Evolutionary conservation across 1,140 invertebrate species (phyloP).

Genomic region (Temnothorax curvispinosus): DNA sequence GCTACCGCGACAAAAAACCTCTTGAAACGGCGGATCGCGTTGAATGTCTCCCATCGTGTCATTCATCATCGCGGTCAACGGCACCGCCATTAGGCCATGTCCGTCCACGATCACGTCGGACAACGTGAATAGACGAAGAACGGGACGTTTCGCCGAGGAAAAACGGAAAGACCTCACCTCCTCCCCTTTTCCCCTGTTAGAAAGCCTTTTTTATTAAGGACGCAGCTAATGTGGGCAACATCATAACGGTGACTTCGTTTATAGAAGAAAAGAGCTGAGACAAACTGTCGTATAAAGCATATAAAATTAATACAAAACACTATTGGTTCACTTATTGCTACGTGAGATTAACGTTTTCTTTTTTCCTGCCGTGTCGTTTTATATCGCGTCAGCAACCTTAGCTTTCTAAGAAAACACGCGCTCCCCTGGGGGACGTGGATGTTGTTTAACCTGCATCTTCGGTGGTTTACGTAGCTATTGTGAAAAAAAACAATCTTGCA

Average conservation of each 20-base stretch:
- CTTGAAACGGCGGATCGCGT: constrained; percentile 68
- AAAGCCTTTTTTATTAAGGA: constrained; percentile 2
- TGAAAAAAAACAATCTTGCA: constrained; percentile 11
- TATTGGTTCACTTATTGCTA: neutral
- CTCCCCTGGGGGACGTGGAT: neutral
- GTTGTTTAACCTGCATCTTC: neutral
- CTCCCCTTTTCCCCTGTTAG: neutral
- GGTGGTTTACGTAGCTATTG: neutral
- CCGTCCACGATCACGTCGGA: constrained; percentile 55
- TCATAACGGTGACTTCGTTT: constrained; percentile 9
- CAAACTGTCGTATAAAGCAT: neutral
- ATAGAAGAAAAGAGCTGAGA: neutral
- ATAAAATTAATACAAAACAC: neutral
- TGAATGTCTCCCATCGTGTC: constrained; percentile 74
- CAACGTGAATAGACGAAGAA: constrained; percentile 52
- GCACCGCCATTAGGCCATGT: constrained; percentile 61
- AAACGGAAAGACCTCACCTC: neutral
- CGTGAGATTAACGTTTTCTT: neutral
- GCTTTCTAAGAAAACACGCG: constrained; percentile 14
- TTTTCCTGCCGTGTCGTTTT: neutral
- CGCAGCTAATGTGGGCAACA: neutral
- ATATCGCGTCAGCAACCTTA: constrained; percentile 5
- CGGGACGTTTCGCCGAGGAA: constrained; percentile 17
- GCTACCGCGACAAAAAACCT: constrained; percentile 77
- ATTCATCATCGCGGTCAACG: constrained; percentile 79